phyloP scores from a whole-genome alignment of 2,797 vertebrate species.

The Yasuhikotakia modesta region DNA sequence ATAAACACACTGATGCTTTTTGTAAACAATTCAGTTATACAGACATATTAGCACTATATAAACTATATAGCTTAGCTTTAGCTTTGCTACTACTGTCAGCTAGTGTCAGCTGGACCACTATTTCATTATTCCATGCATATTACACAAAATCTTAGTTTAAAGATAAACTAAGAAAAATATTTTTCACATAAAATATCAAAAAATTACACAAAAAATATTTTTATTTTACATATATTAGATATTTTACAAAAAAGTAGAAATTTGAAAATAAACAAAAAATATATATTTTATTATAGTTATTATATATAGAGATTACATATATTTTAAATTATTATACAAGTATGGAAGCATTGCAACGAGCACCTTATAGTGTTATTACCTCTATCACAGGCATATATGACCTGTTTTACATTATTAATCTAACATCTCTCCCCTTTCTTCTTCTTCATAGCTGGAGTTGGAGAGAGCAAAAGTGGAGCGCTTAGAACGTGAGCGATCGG shows the following conservation, averaged over 20 bases:
- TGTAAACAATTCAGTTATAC: not conserved
- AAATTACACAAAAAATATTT: too few relatives aligned
- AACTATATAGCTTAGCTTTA: not conserved
- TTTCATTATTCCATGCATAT: too few relatives aligned
- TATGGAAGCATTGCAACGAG: not conserved
- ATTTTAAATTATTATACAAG: too few relatives aligned
- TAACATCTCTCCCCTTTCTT: not conserved
- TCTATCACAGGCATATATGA: not conserved
- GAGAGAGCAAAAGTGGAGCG: conserved; percentile 81
- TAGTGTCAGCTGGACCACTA: too few relatives aligned
- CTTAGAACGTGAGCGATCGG: conserved; percentile 87
- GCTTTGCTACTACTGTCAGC: not conserved
- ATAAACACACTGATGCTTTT: not conserved
- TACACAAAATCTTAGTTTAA: too few relatives aligned
- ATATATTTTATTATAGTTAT: too few relatives aligned
- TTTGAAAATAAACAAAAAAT: too few relatives aligned
- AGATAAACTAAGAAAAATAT: too few relatives aligned
- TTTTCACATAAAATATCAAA: too few relatives aligned
- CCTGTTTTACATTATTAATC: not conserved
- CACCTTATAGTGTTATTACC: not conserved
- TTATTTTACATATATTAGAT: too few relatives aligned
- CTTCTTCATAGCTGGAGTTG: conserved; percentile 69
- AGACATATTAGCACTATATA: not conserved
- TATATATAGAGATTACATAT: too few relatives aligned
- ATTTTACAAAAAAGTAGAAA: too few relatives aligned